Base-by-base conservation (phyloP, 1,140 invertebrate species). In the Micrasema longulum region DNA sequence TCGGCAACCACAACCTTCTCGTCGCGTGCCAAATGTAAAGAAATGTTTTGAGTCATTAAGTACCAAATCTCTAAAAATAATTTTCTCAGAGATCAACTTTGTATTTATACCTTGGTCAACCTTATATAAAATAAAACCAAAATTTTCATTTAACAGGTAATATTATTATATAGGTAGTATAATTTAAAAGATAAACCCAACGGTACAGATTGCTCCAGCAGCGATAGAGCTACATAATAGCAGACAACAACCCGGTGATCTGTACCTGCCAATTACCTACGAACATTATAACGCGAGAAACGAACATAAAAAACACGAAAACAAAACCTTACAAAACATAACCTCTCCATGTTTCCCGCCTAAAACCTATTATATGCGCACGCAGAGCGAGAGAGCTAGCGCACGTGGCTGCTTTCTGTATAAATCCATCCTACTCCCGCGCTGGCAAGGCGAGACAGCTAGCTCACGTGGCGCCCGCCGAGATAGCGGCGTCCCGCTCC, bases 281-380 rank as follows among this genome's bases (percentile, higher is more conserved):
- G 31, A 45, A 52, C 66, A 69, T 67, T 67, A 67, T 69, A 55
- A 69, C 50, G 38, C 66, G 66, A 69, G 66, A 67, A 66, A 20
- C 52, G 52, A 41, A 9, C 31, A 45, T 53, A 69, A 69, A n/a
- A 43, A 69, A 69, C 52, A 57, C 52, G 35, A 23, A 67, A 67
- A 67, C 64, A 67, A 67, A 67, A 67, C 47, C 47, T 53, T 50
- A 52, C 64, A 67, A 52, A 67, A 67, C 64, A 67, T 63, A 63
- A 63, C 57, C 64, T 67, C 48, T 50, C 18, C 64, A 16, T 47
- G 23, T 16, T 65, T 65, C 23, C 41, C 22, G 48, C 35, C 31
- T 22, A 52, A 36, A 52, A 31, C 38, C 20, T 67, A n/a, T n/a
- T 48, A 20, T 38, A 38, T 52, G 66, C 66, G 66, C 66, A 22